Evolutionary conservation across 2,113 vertebrate species (phyloP), one percentile per base, ranked within the genome.

Genomic region (Morone chrysops): DNA sequence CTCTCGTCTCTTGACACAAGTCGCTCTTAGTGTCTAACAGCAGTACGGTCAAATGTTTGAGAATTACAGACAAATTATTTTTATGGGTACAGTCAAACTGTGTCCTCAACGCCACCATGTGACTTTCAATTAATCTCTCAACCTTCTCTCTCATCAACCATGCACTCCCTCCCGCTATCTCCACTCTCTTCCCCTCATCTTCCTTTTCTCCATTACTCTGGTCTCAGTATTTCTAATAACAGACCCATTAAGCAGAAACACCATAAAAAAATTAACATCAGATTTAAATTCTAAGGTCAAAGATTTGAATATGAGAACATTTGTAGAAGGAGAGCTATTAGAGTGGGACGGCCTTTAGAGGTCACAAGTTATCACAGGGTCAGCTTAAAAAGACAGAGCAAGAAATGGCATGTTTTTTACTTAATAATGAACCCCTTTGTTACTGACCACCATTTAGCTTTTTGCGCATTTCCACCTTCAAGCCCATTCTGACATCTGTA

Each of bases 241-340:
- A 83, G 40, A 75, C 54, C 51, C 38, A 65, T 81, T 65, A 70
- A 78, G 62, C 43, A 60, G 43, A 67, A 71, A 78, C 2, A 41
- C 53, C 36, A 63, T 63, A 69, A 76, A 69, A 76, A 56, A 80
- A 81, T 18, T 12, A 53, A 41, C 18, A 57, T 71, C 18, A 53
- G 76, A 83, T 85, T 70, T 62, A 45, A 69, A 76, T 43, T 74
- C 20, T 57, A 43, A 72, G 65, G 70, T 84, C 25, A 47, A 75
- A 75, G 47, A 69, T 83, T 50, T 82, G 16, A 79, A 80, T 72
- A 74, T 16, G 38, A 83, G 47, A 66, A 51, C 17, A 41, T 66
- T 66, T 78, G 8, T 3, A 8, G 14, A 43, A 22, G 61, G 53
- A 43, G 45, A 61, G 68, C 40, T 57, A 63, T 77, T 31, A 59